Conservation (phyloP, 2,888 invertebrate genomes). For the Aethes cnicana region DNA sequence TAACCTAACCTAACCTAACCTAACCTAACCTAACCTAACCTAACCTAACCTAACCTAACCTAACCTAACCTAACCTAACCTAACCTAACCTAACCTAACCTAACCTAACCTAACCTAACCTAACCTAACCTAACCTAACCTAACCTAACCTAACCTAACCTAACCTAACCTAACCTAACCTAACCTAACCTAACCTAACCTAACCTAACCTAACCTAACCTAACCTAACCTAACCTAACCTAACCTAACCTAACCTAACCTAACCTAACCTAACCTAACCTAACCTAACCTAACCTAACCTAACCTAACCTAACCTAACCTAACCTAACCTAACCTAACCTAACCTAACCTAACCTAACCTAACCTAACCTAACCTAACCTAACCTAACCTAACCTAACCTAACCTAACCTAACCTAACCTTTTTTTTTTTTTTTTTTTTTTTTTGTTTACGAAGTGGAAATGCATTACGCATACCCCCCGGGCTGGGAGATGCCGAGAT, state of each 20-base stretch:
- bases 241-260: constrained; percentile 23
- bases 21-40: constrained; percentile 8
- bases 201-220: constrained; percentile 8
- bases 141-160: constrained; percentile 8
- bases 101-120: constrained; percentile 12
- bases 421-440: no score
- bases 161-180: constrained; percentile 8
- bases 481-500: no score
- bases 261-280: constrained; percentile 23
- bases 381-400: constrained; percentile 31
- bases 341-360: constrained; percentile 32
- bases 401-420: constrained; percentile 31
- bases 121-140: constrained; percentile 13
- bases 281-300: constrained; percentile 23
- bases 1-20: constrained; percentile 5
- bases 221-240: constrained; percentile 17
- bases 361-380: constrained; percentile 33
- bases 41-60: constrained; percentile 8
- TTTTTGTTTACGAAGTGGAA: no score
- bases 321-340: constrained; percentile 27
- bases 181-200: constrained; percentile 7
- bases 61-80: constrained; percentile 10
- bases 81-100: constrained; percentile 10
- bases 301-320: constrained; percentile 23
- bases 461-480: constrained; percentile 26